Percentiles rank a stretch among this genome's conserved stretches.
Conservation (phyloP, 2,888 invertebrate genomes). For the Xestia c-nigrum region DNA sequence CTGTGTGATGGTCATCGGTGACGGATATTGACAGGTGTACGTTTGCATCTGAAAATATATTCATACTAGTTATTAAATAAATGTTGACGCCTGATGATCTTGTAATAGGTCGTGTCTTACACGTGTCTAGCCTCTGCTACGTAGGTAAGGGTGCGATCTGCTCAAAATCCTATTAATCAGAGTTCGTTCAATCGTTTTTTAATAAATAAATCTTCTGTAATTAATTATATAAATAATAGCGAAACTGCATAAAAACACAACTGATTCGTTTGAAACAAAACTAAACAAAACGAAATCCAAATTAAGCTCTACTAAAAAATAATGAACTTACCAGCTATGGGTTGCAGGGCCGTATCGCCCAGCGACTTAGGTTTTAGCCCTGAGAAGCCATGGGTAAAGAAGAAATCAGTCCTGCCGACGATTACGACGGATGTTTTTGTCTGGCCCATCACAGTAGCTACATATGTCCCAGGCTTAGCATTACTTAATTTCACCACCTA, state of each 20-base stretch:
- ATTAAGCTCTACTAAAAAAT: too few species aligned
- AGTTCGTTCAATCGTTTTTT: neutral
- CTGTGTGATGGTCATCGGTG: conserved; percentile 49
- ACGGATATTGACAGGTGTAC: conserved; percentile 59
- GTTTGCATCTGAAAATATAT: conserved; percentile 50
- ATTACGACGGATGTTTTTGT: conserved; percentile 47
- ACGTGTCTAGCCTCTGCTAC: neutral
- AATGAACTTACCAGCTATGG: conserved; percentile 58
- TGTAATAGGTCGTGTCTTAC: neutral
- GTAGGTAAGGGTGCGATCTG: neutral
- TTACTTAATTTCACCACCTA: conserved; percentile 55
- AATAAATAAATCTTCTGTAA: neutral
- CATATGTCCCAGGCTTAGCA: conserved; percentile 46
- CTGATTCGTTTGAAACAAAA: neutral
- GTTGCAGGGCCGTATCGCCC: conserved; percentile 58
- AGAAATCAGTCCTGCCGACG: conserved; percentile 63
- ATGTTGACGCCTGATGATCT: neutral
- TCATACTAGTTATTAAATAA: neutral
- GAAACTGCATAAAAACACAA: neutral
- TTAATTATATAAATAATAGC: neutral
- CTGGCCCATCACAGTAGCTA: conserved; percentile 46
- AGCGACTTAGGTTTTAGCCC: conserved; percentile 45
- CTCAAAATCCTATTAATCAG: neutral
- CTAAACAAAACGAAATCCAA: neutral
- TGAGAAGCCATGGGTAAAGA: conserved; percentile 64